phyloP scores from a whole-genome alignment of 2,888 invertebrate species.

The Mellilla xanthometata region DNA sequence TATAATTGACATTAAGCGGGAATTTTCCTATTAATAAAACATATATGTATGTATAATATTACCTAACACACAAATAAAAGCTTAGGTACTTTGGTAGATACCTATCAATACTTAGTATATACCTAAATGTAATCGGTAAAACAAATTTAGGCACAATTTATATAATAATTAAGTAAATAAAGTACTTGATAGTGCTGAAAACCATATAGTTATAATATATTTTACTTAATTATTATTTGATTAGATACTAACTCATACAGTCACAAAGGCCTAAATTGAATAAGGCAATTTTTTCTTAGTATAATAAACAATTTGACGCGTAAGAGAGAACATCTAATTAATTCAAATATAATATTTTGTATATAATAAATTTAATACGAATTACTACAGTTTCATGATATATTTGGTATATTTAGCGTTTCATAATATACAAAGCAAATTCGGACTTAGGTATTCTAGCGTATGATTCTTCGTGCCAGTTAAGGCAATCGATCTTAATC shows the following conservation, averaged over 20 bases:
- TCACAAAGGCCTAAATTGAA: too few species aligned
- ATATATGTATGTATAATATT: neutral
- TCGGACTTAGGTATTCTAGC: constrained; percentile 81
- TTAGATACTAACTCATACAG: too few species aligned
- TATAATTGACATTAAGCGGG: constrained; percentile 81
- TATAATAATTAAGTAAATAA: too few species aligned
- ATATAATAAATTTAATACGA: constrained; percentile 1
- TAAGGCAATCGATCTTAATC: constrained; percentile 51
- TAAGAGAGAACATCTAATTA: too few species aligned
- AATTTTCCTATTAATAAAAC: constrained; percentile 45
- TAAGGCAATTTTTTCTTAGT: too few species aligned
- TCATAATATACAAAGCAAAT: constrained; percentile 72
- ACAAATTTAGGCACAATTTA: too few species aligned
- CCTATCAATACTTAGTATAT: neutral
- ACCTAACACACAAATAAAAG: constrained; percentile 35
- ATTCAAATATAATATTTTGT: too few species aligned
- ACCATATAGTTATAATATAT: too few species aligned
- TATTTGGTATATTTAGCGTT: constrained; percentile 52
- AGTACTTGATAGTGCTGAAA: too few species aligned
- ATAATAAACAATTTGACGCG: too few species aligned
- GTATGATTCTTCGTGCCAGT: constrained; percentile 73
- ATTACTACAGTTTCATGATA: constrained; percentile 7
- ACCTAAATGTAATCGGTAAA: too few species aligned
- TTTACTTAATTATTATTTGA: too few species aligned
- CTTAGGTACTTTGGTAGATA: constrained; percentile 61